A percentile compares a stretch with the other conserved stretches of the same genome.
phyloP scores from a whole-genome alignment of 2,888 invertebrate genomes.

The Phania funesta region DNA sequence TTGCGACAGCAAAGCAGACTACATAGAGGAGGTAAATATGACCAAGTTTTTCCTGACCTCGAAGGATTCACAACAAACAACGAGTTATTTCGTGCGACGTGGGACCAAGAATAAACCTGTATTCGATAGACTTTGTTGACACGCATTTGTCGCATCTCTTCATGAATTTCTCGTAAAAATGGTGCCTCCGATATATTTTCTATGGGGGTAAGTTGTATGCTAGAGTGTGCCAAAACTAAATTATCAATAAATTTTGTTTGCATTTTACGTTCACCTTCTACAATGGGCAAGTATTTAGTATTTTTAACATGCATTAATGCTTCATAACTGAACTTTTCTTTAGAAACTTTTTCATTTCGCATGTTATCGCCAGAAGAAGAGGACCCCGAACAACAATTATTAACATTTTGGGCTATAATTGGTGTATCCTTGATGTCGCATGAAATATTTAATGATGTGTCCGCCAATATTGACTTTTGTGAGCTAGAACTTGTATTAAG shows the following conservation, averaged over 20 bases:
- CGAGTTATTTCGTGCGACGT: conserved; percentile 84
- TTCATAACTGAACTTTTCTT: conserved; percentile 40
- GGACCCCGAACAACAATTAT: not conserved
- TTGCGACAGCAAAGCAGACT: conserved; percentile 81
- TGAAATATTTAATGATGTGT: conserved; percentile 10
- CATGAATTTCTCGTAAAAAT: conserved; percentile 72
- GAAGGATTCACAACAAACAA: conserved; percentile 84
- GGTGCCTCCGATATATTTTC: conserved; percentile 70
- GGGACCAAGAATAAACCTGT: conserved; percentile 87
- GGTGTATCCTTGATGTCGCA: conserved; percentile 22
- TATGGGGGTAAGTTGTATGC: conserved; percentile 69
- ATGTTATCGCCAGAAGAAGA: conserved; percentile 31
- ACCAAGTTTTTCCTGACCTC: conserved; percentile 86
- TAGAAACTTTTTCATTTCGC: conserved; percentile 20
- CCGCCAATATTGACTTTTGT: conserved; percentile 26
- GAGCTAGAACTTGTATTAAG: conserved; percentile 55
- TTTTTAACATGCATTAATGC: conserved; percentile 43
- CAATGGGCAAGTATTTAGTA: conserved; percentile 50
- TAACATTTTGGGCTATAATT: conserved; percentile 27
- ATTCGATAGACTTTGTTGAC: conserved; percentile 78
- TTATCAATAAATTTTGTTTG: conserved; percentile 70
- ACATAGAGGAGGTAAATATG: conserved; percentile 86
- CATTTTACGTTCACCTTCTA: conserved; percentile 65
- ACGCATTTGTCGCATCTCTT: conserved; percentile 72
- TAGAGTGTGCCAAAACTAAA: conserved; percentile 74